Evolutionary conservation across 2,113 vertebrate genomes (phyloP).

Genomic region (Ondatra zibethicus): DNA sequence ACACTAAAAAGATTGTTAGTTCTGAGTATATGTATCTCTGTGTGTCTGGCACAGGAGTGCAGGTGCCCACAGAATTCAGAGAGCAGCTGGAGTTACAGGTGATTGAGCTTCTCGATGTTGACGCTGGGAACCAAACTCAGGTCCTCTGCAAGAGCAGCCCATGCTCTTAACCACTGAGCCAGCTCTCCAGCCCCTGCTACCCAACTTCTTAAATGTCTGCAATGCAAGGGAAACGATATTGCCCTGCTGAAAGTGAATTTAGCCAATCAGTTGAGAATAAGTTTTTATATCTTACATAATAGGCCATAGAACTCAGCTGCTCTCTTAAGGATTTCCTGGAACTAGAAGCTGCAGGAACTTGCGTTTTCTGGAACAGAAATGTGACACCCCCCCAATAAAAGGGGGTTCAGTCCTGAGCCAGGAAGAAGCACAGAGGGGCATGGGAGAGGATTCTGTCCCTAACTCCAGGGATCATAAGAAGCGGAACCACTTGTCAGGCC

Average conservation of each 20-base stretch:
- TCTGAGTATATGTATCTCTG: background rate
- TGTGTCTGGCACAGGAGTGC: no score
- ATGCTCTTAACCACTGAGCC: background rate
- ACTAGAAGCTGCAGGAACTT: background rate
- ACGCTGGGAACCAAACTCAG: background rate
- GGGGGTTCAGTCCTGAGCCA: background rate
- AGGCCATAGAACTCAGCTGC: background rate
- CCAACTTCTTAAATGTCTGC: background rate
- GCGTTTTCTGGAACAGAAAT: background rate
- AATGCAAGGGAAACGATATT: background rate
- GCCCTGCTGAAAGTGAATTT: background rate
- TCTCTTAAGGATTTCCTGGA: background rate
- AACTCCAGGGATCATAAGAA: background rate
- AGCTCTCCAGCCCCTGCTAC: background rate
- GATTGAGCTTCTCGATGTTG: background rate
- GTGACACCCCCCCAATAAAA: fast-evolving
- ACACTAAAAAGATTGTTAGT: background rate
- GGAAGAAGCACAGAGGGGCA: background rate
- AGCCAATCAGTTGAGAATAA: background rate
- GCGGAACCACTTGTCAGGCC: background rate
- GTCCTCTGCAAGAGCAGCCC: background rate
- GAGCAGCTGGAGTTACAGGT: background rate
- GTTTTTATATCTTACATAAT: background rate
- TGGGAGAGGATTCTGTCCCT: background rate
- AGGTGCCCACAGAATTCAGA: background rate